Conservation (phyloP, 1,140 invertebrate genomes). For the Gerris buenoi region DNA sequence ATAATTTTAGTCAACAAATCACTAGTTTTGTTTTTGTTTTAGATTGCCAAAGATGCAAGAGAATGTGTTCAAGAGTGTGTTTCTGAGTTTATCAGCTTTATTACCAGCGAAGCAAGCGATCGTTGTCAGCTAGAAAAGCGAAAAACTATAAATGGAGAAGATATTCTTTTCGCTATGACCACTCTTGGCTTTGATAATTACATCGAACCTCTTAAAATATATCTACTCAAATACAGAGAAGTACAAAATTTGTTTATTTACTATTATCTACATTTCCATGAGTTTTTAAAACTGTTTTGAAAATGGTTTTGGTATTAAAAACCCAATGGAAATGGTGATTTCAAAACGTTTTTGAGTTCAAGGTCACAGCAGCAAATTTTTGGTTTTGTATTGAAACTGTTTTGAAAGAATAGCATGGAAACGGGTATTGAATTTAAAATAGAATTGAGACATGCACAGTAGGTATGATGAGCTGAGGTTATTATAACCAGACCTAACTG, state of each 20-base stretch:
- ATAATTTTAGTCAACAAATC: no score
- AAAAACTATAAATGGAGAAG: slow-evolving; percentile 98
- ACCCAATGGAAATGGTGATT: not conserved
- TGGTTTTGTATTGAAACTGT: not conserved
- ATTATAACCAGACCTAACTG: no score
- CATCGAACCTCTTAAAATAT: slow-evolving; percentile 89
- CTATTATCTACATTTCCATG: not conserved
- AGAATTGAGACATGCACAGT: no score
- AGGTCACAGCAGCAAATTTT: not conserved
- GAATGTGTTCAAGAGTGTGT: slow-evolving; percentile 99
- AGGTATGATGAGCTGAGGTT: no score
- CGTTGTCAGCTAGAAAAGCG: slow-evolving; percentile 93
- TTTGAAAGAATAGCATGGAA: no score
- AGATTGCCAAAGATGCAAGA: slow-evolving; percentile 97
- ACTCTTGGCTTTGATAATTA: slow-evolving; percentile 97
- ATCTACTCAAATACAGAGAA: slow-evolving; percentile 93
- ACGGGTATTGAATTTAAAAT: no score
- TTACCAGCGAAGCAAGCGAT: slow-evolving; percentile 95
- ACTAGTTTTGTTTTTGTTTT: slow-evolving; percentile 25
- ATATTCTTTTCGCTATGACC: slow-evolving; percentile 92
- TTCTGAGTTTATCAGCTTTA: slow-evolving; percentile 98
- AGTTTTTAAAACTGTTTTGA: not conserved
- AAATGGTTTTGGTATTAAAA: not conserved
- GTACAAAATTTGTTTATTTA: slow-evolving; percentile 25
- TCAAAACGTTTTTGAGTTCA: not conserved